Base-by-base conservation (phyloP, 2,888 invertebrate species). In the Heliconius aoede region DNA sequence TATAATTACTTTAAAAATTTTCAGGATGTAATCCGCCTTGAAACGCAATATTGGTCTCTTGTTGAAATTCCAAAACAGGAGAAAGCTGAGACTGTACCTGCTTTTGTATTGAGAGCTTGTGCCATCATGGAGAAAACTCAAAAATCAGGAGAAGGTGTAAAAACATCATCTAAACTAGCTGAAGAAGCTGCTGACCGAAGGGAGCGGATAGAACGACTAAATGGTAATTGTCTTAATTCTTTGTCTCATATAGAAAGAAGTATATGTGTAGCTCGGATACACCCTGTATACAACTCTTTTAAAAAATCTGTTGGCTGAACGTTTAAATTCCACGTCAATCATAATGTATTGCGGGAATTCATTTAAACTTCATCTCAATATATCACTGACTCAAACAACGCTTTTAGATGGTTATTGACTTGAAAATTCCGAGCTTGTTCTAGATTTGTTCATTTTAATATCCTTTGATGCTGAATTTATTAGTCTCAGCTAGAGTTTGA, bases 61-160 rank as follows among this genome's bases (percentile, higher is more conserved):
- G 97, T 99, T 78, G 98, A 98, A 90, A 97, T 99, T 78, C 98
- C 98, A 58, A 97, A 97, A 80, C 98, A 99, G 89, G 98, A 98
- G 89, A 98, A 98, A 88, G 98, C 98, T 84, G 98, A 99, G 93
- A 98, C 98, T 3, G 98, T 98, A 26, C 98, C 97, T 72, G 97
- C 97, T 13, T 99, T 98, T 90, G 98, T 99, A 67, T 95, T 98
- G 84, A 95, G 98, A 79, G 98, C 98, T 8, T 98, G 98, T 88
- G 96, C 98, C 78, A 98, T 98, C 83, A 97, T 98, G 97, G 98
- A 98, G 91, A 98, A 98, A 91, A 97, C 97, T 0, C 98, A 98
- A 90, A 98, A 98, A 88, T 97, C 97, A 36, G 97, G 97, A 0
- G 98, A 98, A 87, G 97, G 98, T 4, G 97, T 98, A 18, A 98